Base-by-base conservation (phyloP, 92 coral and sea anemone genomes). In the Umimayanthus chanpuru region DNA sequence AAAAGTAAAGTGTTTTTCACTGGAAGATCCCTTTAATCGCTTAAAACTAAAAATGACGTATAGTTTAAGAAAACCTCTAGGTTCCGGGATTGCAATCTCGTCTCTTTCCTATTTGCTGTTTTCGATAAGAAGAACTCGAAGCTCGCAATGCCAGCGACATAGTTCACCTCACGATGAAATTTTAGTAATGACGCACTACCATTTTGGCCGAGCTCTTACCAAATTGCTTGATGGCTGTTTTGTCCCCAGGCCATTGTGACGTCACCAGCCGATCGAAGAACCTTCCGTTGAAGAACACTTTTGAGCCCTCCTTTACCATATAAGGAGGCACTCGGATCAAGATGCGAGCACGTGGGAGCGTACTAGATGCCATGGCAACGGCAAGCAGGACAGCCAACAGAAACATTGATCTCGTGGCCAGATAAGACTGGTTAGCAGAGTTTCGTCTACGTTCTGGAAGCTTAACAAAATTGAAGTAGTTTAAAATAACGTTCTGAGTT, bases 361-460 rank as follows among this genome's bases (percentile, higher is more conserved):
- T 80, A 40, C 88, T 86, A 38, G 90, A 77, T 83, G 94, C 96
- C 88, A 94, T 85, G 73, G 92, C 92, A 84, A 94, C 92, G 36
- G 93, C 84, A 73, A 94, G n/a, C 41, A 92, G 56, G 28, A 92
- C 85, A 73, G 90, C 43, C 30, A 92, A 43, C 30, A 94, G 55
- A 38, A 94, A 36, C 53, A 89, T 81, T 29, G 91, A 1, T 74
- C 81, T 81, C 15, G 89, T 58, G 20, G 82, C 49, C 36, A 76
- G 80, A 78, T 9, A 26, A 14, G 81, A 78, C 36, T 32, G 36
- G 36, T 32, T 32, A 25, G 36, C 18, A 78, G 61, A 78, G 15
- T 26, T 78, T 28, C 66, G 36, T 47, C 64, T 47, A 3, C 20
- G 64, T 30, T 23, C 81, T 47, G 65, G 64, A 78, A 78, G 41